Percentiles rank a stretch among this genome's conserved stretches.
Evolutionary conservation across 2,888 invertebrate genomes (phyloP).

Genomic region (Ophonus ardosiacus): DNA sequence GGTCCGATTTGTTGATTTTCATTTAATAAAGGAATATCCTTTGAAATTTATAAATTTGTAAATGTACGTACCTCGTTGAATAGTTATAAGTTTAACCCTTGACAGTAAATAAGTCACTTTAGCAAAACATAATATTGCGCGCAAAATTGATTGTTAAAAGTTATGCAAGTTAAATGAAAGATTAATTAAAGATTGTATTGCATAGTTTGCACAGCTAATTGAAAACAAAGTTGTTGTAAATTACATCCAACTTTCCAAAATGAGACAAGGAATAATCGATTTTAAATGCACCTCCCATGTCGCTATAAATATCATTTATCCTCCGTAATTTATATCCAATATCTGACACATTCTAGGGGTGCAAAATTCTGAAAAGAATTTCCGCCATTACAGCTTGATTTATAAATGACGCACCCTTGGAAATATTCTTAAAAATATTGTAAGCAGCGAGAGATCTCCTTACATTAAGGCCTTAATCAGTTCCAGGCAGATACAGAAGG

Average conservation of each 20-base stretch:
- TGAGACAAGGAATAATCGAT: not conserved
- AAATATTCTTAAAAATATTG: not conserved
- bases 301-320: not conserved
- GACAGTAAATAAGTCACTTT: too few species aligned
- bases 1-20: too few species aligned
- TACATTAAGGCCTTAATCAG: conserved; percentile 45
- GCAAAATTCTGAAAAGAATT: not conserved
- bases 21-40: too few species aligned
- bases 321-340: not conserved
- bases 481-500: conserved; percentile 11
- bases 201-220: not conserved
- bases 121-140: too few species aligned
- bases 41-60: too few species aligned
- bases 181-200: too few species aligned
- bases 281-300: not conserved
- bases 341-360: not conserved
- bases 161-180: too few species aligned
- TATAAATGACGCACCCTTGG: conserved; percentile 1
- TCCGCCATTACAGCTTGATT: not conserved
- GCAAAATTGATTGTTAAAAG: too few species aligned
- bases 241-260: not conserved
- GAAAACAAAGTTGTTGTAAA: not conserved
- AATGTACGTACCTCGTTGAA: too few species aligned
- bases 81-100: too few species aligned
- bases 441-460: not conserved